Evolutionary conservation across 2,888 invertebrate genomes (phyloP).

Genomic region (Nemoura dubitans): DNA sequence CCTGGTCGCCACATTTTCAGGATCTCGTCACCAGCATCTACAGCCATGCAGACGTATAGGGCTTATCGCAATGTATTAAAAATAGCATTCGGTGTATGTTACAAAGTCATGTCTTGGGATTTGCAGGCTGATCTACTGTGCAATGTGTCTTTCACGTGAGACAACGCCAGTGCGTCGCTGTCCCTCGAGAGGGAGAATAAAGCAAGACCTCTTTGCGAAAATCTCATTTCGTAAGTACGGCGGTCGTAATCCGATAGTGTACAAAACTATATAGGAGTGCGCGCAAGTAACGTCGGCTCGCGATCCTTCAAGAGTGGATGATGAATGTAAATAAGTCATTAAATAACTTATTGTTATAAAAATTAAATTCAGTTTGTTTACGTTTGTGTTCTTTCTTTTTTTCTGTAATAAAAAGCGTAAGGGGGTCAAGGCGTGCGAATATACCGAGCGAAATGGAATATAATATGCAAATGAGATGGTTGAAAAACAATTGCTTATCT

Average conservation of each 20-base stretch:
- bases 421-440: constrained; percentile 26
- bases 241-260: background rate
- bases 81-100: background rate
- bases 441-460: background rate
- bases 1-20: background rate
- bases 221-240: background rate
- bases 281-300: background rate
- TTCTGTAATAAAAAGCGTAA: background rate
- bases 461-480: background rate
- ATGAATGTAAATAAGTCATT: background rate
- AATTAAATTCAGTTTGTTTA: background rate
- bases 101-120: background rate
- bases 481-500: constrained; percentile 21
- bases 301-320: constrained; percentile 1
- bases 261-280: background rate
- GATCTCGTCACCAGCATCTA: background rate
- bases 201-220: background rate
- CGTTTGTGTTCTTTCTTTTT: background rate
- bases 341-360: background rate
- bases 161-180: background rate
- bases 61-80: background rate
- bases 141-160: background rate
- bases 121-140: background rate
- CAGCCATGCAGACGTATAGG: background rate
- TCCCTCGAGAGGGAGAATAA: too few relatives aligned